These are phyloP conservation scores for Sinodicranocentrus sp. DNA, from an alignment of 2,888 invertebrate species.

Conservation along the genomic window DNA sequence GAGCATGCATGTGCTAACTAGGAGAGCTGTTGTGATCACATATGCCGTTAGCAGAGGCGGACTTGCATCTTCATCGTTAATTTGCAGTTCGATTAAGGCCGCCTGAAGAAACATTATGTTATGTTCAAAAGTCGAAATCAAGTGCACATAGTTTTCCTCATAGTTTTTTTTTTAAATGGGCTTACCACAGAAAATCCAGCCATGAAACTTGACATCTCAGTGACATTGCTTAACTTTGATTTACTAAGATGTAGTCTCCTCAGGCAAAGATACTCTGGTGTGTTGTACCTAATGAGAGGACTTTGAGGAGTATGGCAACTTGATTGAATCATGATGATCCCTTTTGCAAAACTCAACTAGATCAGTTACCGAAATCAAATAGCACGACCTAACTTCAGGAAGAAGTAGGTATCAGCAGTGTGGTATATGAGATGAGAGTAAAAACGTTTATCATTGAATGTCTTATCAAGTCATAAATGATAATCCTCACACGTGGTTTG, in stretches of 20 bases:
- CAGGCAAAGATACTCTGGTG: slow-evolving; percentile 69
- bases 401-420: too few relatives aligned
- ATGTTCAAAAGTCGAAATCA: background rate
- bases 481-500: too few relatives aligned
- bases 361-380: too few relatives aligned
- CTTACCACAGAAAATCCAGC: slow-evolving; percentile 73
- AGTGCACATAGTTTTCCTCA: background rate
- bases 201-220: slow-evolving; percentile 69
- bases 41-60: slow-evolving; percentile 64
- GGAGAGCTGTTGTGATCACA: slow-evolving; percentile 66
- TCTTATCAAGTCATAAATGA: too few relatives aligned
- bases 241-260: slow-evolving; percentile 72
- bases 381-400: too few relatives aligned
- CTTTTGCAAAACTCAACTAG: too few relatives aligned
- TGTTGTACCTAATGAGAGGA: background rate
- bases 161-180: slow-evolving; percentile 15
- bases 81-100: slow-evolving; percentile 73
- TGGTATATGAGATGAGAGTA: too few relatives aligned
- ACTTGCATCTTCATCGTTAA: slow-evolving; percentile 70
- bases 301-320: too few relatives aligned
- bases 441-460: too few relatives aligned
- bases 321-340: too few relatives aligned
- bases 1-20: slow-evolving; percentile 71
- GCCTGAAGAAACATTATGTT: slow-evolving; percentile 52
- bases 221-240: slow-evolving; percentile 69